Percentiles rank a stretch among this genome's conserved stretches.
Conservation (phyloP, 2,797 vertebrate species). For the Mareca penelope region DNA sequence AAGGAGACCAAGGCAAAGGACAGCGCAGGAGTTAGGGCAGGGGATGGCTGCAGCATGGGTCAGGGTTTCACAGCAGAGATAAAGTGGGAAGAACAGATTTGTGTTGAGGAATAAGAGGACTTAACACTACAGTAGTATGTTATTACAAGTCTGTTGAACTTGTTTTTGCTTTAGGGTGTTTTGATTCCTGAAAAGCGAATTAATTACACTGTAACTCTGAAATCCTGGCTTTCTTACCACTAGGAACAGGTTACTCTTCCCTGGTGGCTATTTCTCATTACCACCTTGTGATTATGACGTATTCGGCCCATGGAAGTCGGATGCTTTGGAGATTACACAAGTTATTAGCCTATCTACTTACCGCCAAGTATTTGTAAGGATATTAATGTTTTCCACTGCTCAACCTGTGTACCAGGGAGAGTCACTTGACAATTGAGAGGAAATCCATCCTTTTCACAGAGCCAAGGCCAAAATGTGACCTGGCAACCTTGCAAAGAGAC, state of each 20-base stretch:
- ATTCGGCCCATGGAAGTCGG: constrained; percentile 27
- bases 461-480: not conserved
- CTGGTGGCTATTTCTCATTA: constrained; percentile 69
- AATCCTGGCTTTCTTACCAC: constrained; percentile 51
- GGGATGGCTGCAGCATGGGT: not conserved
- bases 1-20: not conserved
- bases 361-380: not conserved
- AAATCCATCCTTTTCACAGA: not conserved
- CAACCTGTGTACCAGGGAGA: not conserved
- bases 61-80: not conserved
- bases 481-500: not conserved
- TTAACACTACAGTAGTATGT: constrained; percentile 44
- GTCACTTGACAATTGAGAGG: constrained; percentile 3
- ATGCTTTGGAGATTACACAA: constrained; percentile 46
- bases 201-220: constrained; percentile 66
- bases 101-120: constrained; percentile 17
- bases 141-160: constrained; percentile 71
- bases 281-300: constrained; percentile 65
- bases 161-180: constrained; percentile 72
- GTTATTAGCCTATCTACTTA: constrained; percentile 5
- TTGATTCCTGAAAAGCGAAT: constrained; percentile 64
- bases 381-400: constrained; percentile 33
- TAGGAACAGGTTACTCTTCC: constrained; percentile 63
- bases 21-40: not conserved
- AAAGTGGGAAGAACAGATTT: not conserved